Conservation (phyloP, 2,888 invertebrate genomes). For the Melanotus villosus region DNA sequence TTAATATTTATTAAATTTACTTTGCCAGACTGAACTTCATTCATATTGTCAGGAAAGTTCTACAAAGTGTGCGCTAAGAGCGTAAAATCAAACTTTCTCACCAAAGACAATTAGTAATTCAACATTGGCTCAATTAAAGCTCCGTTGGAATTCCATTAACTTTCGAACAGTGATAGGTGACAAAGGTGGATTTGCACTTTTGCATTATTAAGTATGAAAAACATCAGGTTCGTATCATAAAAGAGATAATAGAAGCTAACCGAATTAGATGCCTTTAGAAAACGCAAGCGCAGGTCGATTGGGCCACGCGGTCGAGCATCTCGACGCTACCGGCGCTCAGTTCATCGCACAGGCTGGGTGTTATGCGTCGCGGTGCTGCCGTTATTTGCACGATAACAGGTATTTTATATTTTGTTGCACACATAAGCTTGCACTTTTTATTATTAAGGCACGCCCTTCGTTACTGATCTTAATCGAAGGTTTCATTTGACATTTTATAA, state of each 20-base stretch:
- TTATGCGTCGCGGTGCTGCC: conserved; percentile 34
- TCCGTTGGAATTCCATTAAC: background rate
- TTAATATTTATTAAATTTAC: no score
- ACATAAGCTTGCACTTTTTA: conserved; percentile 31
- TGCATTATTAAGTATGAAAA: conserved; percentile 4
- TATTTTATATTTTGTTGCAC: conserved; percentile 34
- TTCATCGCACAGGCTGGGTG: conserved; percentile 37
- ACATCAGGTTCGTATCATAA: conserved; percentile 18
- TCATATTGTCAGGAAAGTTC: no score
- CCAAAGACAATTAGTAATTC: no score
- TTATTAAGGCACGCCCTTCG: conserved; percentile 15
- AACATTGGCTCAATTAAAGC: no score
- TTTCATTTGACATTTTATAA: no score
- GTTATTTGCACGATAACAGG: conserved; percentile 38
- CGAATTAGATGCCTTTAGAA: conserved; percentile 30
- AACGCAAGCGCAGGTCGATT: conserved; percentile 45
- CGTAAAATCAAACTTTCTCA: no score
- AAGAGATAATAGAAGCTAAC: conserved; percentile 25
- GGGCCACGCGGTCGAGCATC: conserved; percentile 40
- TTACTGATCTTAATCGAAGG: background rate
- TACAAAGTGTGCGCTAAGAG: no score
- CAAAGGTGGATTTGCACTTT: background rate
- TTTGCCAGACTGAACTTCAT: no score
- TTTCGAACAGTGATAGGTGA: background rate
- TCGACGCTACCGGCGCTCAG: conserved; percentile 45